phyloP scores from a whole-genome alignment of 2,888 invertebrate species.

The Conchocele bisecta region DNA sequence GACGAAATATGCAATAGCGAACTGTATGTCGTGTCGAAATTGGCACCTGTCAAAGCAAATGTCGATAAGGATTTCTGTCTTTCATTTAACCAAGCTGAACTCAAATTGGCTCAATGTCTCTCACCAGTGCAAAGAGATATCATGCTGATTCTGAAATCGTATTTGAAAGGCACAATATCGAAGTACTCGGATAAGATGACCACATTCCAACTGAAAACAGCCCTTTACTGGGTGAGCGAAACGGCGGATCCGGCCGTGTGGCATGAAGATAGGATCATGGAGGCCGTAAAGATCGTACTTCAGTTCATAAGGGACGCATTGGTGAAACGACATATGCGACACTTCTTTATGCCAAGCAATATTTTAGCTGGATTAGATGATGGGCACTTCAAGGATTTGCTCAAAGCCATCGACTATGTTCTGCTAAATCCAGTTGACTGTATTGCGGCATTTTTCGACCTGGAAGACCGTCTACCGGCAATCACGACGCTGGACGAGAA shows the following conservation, averaged over 20 bases:
- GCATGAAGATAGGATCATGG: slow-evolving; percentile 17
- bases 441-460: too few species aligned
- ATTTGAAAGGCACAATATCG: slow-evolving; percentile 38
- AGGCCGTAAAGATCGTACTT: slow-evolving; percentile 6
- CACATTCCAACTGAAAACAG: slow-evolving; percentile 55
- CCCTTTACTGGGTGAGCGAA: slow-evolving; percentile 52
- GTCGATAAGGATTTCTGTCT: slow-evolving; percentile 50
- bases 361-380: slow-evolving; percentile 29
- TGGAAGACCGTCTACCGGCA: too few species aligned
- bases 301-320: slow-evolving; percentile 6
- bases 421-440: slow-evolving; percentile 15
- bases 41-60: slow-evolving; percentile 21
- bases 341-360: slow-evolving; percentile 37
- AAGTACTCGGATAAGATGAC: not conserved
- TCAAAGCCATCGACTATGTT: slow-evolving; percentile 5
- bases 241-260: slow-evolving; percentile 9
- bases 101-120: slow-evolving; percentile 28
- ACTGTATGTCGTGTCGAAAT: slow-evolving; percentile 46
- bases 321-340: not conserved
- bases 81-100: slow-evolving; percentile 48
- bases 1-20: slow-evolving; percentile 35
- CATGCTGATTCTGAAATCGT: slow-evolving; percentile 42
- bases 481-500: too few species aligned
- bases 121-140: slow-evolving; percentile 30
- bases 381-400: slow-evolving; percentile 6